These are phyloP conservation scores for Megaustenia siamemsis DNA, from an alignment of 2,888 invertebrate genomes.

Conservation along the genomic window DNA sequence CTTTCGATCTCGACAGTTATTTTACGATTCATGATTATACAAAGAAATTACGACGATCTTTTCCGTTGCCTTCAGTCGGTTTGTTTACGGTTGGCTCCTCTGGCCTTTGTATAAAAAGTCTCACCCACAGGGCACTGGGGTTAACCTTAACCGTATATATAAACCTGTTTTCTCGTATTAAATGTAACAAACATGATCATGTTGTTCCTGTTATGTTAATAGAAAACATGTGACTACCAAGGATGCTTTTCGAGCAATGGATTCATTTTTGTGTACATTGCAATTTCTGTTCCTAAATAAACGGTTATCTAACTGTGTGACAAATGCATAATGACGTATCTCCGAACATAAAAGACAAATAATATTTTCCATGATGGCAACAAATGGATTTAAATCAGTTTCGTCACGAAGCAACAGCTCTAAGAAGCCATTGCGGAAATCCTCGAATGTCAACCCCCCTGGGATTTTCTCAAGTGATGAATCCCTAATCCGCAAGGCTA, in stretches of 20 bases:
- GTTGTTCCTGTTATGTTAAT: neutral
- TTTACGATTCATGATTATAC: no score
- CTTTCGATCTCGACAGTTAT: no score
- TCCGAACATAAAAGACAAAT: no score
- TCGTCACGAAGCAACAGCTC: neutral
- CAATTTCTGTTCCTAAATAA: neutral
- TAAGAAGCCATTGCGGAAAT: neutral
- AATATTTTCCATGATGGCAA: neutral
- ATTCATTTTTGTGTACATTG: neutral
- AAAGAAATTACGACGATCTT: no score
- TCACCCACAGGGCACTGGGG: no score
- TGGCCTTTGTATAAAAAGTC: no score
- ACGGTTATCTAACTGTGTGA: neutral
- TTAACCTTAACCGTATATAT: no score
- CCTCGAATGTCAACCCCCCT: conserved; percentile 2
- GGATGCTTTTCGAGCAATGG: neutral
- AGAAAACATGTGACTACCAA: neutral
- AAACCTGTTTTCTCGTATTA: no score
- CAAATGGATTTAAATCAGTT: conserved; percentile 12
- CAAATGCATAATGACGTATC: neutral
- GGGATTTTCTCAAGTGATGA: conserved; percentile 21
- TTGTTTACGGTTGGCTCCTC: no score
- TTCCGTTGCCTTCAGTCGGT: no score
- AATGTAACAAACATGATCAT: no score
- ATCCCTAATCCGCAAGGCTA: neutral